These are phyloP conservation scores for Leptodactylus fuscus DNA, from an alignment of 2,113 vertebrate species.

Conservation along the genomic window DNA sequence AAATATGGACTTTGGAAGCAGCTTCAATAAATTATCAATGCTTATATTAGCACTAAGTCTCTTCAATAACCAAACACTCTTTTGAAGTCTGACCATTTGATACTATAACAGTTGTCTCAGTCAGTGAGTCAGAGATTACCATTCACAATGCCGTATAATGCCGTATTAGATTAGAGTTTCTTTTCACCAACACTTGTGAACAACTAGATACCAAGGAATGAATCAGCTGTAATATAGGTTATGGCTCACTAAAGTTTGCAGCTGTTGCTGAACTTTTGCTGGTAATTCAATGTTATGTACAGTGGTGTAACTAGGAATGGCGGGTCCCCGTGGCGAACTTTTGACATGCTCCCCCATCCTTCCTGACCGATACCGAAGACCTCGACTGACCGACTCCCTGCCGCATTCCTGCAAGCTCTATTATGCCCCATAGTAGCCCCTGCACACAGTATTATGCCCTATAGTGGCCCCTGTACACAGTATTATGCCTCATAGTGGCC, in stretches of 20 bases:
- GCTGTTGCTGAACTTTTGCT: neutral
- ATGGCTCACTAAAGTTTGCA: neutral
- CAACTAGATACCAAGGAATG: neutral
- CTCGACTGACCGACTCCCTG: no score
- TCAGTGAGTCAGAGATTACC: neutral
- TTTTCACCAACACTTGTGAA: neutral
- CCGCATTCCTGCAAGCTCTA: no score
- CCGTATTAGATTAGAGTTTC: neutral
- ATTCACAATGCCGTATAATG: neutral
- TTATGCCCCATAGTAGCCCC: no score
- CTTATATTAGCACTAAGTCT: neutral
- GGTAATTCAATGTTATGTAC: neutral
- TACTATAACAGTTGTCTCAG: neutral
- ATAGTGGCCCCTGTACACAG: no score
- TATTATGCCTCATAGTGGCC: no score
- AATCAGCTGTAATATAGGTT: neutral
- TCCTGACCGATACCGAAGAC: no score
- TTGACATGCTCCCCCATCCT: no score
- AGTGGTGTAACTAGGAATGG: no score
- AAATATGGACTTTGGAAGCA: neutral
- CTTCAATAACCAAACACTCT: neutral
- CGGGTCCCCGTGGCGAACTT: no score
- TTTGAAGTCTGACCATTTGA: neutral
- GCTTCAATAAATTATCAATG: neutral
- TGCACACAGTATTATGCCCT: no score